These are phyloP conservation scores for Platyscapa corneri DNA, from an alignment of 1,140 invertebrate genomes.

Conservation along the genomic window DNA sequence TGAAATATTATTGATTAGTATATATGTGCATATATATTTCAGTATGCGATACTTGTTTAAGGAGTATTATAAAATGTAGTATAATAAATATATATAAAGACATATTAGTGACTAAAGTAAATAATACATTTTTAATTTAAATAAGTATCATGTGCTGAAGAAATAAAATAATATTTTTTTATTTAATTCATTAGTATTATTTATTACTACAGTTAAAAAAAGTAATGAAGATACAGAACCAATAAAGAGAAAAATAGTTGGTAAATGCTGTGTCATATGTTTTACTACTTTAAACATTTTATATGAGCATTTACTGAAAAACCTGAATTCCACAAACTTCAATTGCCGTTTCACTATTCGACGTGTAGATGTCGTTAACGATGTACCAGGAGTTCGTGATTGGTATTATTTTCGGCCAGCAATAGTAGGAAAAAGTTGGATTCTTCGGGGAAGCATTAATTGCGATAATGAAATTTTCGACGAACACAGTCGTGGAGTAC, in stretches of 20 bases:
- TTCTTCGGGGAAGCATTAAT: constrained; percentile 62
- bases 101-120: too few species aligned
- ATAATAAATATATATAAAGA: too few species aligned
- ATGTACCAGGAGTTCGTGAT: constrained; percentile 60
- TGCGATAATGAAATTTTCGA: constrained; percentile 61
- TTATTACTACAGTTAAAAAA: constrained; percentile 38
- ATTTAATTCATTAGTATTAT: not conserved
- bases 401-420: constrained; percentile 66
- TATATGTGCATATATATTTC: too few species aligned
- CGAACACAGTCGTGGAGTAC: constrained; percentile 60
- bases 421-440: constrained; percentile 62
- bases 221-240: not conserved
- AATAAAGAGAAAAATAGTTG: constrained; percentile 52
- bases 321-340: constrained; percentile 57
- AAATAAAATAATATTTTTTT: not conserved
- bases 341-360: constrained; percentile 67
- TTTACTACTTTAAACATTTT: constrained; percentile 58
- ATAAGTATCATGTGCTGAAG: not conserved
- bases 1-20: too few species aligned
- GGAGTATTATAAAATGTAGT: too few species aligned
- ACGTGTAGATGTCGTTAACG: constrained; percentile 57
- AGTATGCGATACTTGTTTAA: too few species aligned
- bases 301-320: constrained; percentile 56
- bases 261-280: constrained; percentile 66
- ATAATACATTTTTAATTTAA: not conserved